Percentiles rank a stretch among this genome's conserved stretches.
Evolutionary conservation across 2,888 invertebrate species (phyloP).

Genomic region (Chalcosyrphus nemorum): DNA sequence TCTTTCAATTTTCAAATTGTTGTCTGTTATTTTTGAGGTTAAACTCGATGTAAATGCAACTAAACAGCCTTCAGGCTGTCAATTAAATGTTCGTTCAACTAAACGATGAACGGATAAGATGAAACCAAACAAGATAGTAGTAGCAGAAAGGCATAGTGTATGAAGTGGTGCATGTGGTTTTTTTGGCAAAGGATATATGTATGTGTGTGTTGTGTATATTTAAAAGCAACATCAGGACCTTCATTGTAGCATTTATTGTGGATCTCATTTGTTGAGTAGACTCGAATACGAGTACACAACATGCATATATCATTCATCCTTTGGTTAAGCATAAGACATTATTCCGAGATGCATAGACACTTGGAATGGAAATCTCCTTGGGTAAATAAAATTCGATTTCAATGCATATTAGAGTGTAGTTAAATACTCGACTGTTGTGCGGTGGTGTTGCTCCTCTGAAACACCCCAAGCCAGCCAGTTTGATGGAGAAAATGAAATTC

Average conservation of each 20-base stretch:
- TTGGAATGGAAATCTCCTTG: conserved; percentile 50
- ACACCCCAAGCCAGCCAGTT: neutral
- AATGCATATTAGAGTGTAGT: conserved; percentile 65
- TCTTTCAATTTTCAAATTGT: conserved; percentile 6
- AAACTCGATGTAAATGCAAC: conserved; percentile 27
- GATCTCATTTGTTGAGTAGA: conserved; percentile 16
- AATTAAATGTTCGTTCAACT: conserved; percentile 59
- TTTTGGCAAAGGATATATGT: conserved; percentile 23
- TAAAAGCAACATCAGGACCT: conserved; percentile 12
- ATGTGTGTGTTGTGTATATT: too few relatives aligned
- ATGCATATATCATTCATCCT: conserved; percentile 14
- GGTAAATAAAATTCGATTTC: conserved; percentile 72
- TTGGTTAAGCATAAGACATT: conserved; percentile 56
- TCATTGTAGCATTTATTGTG: conserved; percentile 37
- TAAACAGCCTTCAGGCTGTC: conserved; percentile 53
- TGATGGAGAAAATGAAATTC: conserved; percentile 28
- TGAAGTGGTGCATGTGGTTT: conserved; percentile 33
- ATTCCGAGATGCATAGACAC: conserved; percentile 51
- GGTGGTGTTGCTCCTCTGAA: neutral
- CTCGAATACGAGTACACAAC: neutral
- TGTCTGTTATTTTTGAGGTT: conserved; percentile 13
- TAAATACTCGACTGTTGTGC: conserved; percentile 59
- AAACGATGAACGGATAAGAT: conserved; percentile 19
- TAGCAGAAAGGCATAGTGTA: neutral
- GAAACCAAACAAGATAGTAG: neutral